Conservation (phyloP, 2,113 vertebrate genomes). For the Polypterus senegalus region DNA sequence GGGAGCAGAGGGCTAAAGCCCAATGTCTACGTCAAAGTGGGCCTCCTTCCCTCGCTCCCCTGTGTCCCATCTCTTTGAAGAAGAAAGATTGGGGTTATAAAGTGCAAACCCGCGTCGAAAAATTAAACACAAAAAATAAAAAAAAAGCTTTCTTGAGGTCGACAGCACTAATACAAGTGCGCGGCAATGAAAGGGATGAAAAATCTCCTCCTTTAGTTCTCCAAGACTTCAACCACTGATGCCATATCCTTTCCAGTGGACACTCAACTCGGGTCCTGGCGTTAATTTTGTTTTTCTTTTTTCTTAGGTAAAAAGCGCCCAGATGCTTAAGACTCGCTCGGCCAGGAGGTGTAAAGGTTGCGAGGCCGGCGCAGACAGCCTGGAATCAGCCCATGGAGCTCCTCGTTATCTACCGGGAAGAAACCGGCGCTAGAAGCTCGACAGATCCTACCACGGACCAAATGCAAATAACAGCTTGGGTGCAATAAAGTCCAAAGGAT, state of each 20-base stretch:
- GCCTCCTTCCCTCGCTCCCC: no score
- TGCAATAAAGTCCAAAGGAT: background rate
- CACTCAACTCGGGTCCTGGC: background rate
- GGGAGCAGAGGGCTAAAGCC: no score
- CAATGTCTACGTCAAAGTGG: no score
- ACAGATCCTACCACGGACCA: background rate
- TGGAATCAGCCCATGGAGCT: no score
- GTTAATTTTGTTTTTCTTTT: background rate
- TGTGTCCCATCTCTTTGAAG: background rate
- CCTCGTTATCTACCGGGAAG: background rate
- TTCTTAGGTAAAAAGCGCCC: background rate
- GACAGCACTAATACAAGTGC: background rate
- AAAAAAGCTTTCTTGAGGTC: background rate
- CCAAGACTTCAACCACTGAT: background rate
- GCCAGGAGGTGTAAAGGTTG: constrained; percentile 5
- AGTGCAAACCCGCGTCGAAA: background rate
- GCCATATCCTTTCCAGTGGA: background rate
- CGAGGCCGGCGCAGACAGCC: constrained; percentile 3
- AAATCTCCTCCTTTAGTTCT: background rate
- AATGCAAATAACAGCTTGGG: background rate
- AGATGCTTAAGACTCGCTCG: background rate
- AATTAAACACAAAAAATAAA: background rate
- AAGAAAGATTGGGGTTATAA: background rate
- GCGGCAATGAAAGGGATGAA: background rate
- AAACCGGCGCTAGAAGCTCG: background rate